Evolutionary conservation across 2,113 vertebrate species (phyloP).

Genomic region (Thermophis baileyi): DNA sequence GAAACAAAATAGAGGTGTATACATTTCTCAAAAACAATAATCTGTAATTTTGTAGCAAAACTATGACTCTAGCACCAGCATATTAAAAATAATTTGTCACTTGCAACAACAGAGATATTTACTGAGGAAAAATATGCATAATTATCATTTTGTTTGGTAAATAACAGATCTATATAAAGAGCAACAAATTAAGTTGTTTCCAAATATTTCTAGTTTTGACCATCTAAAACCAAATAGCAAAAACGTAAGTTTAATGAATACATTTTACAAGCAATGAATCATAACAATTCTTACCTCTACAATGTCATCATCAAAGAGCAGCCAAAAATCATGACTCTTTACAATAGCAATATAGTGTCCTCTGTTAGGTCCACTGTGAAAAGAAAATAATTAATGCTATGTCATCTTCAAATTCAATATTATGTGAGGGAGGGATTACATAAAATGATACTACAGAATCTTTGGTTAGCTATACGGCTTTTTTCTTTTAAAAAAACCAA

Average conservation of each 20-base stretch:
- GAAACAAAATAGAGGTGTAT: slow-evolving; percentile 20
- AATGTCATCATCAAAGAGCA: slow-evolving; percentile 84
- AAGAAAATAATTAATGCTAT: slow-evolving; percentile 30
- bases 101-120: background rate
- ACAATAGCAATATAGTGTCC: slow-evolving; percentile 87
- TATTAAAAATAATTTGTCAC: background rate
- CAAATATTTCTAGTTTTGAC: background rate
- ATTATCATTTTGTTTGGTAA: background rate
- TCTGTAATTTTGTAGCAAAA: background rate
- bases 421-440: background rate
- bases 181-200: background rate
- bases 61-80: background rate
- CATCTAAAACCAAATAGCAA: background rate
- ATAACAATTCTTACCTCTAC: slow-evolving; percentile 74
- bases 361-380: slow-evolving; percentile 78
- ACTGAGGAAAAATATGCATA: background rate
- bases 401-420: background rate
- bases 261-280: background rate
- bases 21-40: background rate
- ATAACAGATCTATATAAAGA: background rate
- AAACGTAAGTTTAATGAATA: background rate
- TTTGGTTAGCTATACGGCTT: background rate
- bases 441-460: background rate
- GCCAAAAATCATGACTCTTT: slow-evolving; percentile 85
- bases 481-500: background rate